Percentiles rank a stretch among this genome's conserved stretches.
Conservation (phyloP, 2,888 invertebrate species). For the Apamea monoglypha region DNA sequence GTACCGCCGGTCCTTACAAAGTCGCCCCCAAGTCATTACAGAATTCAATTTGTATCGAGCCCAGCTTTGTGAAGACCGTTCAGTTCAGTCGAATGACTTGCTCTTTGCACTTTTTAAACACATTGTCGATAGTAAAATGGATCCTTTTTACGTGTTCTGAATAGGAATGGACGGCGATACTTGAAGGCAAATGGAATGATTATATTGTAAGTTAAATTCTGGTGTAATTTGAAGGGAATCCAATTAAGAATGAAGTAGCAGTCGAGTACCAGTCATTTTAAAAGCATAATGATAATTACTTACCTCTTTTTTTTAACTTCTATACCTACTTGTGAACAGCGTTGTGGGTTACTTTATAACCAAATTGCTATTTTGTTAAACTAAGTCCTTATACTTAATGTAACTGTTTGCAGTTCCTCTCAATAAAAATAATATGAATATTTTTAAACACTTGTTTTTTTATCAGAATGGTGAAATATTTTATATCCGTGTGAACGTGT, state of each 20-base stretch:
- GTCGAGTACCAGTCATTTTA: background rate
- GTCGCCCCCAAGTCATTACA: constrained; percentile 59
- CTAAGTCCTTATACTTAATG: too few species aligned
- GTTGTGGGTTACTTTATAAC: too few species aligned
- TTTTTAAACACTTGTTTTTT: background rate
- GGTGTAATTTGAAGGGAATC: constrained; percentile 23
- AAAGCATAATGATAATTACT: background rate
- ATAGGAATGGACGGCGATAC: constrained; percentile 38
- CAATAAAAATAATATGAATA: background rate
- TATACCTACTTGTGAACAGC: too few species aligned
- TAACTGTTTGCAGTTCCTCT: too few species aligned
- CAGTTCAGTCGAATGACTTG: constrained; percentile 59
- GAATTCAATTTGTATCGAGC: constrained; percentile 68
- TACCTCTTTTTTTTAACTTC: too few species aligned
- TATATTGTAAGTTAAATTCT: constrained; percentile 29
- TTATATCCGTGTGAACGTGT: background rate
- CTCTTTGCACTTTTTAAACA: constrained; percentile 67
- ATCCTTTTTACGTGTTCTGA: constrained; percentile 54
- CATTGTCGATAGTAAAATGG: constrained; percentile 53
- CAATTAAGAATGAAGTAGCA: constrained; percentile 2
- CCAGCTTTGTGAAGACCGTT: constrained; percentile 54
- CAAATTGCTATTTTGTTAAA: too few species aligned
- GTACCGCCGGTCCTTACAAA: constrained; percentile 39
- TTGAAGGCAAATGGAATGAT: constrained; percentile 35
- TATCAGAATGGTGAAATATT: background rate